Base-by-base conservation (phyloP, 2,797 vertebrate genomes). In the Cuniculus paca region DNA sequence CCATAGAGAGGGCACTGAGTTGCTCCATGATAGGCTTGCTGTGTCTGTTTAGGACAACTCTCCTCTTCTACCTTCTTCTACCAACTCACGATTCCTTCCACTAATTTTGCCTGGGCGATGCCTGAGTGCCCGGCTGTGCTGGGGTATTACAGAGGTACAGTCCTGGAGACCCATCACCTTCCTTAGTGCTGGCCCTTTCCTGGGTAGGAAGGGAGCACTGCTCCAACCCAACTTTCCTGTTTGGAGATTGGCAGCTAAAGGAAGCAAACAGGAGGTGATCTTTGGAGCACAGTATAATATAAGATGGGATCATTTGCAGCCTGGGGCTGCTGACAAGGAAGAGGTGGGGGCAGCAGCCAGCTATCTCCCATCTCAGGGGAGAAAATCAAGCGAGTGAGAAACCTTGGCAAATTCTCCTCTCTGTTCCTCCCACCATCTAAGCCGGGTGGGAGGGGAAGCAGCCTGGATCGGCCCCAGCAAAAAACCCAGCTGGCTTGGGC, bases 401-500 rank as follows among this genome's bases (percentile, higher is more conserved):
- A n/a, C 36, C n/a, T n/a, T 52, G 58, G 50, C 83, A 61, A 60
- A 52, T 52, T n/a, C 60, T 85, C 85, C 34, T 77, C 78, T 34
- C 20, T 48, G 6, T 54, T 77, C 65, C 48, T 70, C 58, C 34
- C 39, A 80, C 42, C 56, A 63, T 65, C 77, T 45, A 93, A 78
- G 65, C 60, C 20, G 82, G 45, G 70, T 11, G 45, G 77, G 75
- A 58, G 70, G 74, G 65, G 52, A 91, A 80, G 39, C 36, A 61
- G 81, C 61, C 70, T 93, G 91, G 84, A 70, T 61, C 0, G 3
- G 63, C 11, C 94, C 60, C 79, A 78, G 94, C 61, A 54, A 87
- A 92, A 92, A 92, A 36, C 26, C 70, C 96, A 93, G 80, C 85
- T 24, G 82, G 60, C 56, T 8, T 2, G 19, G 60, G 56, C 65